Base-by-base conservation (phyloP, 2,797 vertebrate species). In the Tinamus major region DNA sequence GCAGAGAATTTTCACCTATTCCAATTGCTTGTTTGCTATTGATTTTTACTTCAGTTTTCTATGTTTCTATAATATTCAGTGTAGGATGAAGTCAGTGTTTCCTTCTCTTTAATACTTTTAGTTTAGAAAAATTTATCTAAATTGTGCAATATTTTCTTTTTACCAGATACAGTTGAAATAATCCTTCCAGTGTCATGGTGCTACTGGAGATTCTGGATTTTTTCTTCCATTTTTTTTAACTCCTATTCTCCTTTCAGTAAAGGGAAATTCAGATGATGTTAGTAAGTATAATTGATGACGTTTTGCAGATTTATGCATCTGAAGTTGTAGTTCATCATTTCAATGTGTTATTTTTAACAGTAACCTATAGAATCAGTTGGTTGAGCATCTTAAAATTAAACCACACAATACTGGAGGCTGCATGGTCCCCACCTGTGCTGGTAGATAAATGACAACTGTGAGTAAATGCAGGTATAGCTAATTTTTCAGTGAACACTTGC, bases 201-300 rank as follows among this genome's bases (percentile, higher is more conserved):
- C 24, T 53, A 56, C 79, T 85, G 81, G 42, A 64, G 21, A 85
- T 27, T 56, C 37, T 48, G 67, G 42, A 55, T 49, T 56, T 90
- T 71, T 93, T 91, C 26, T 39, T 61, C 42, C 33, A 65, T 78
- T 92, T 92, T 87, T 91, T 91, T 92, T 94, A 91, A 89, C 69
- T 92, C 8, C 53, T 4, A 48, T 85, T 89, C 55, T 85, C 23
- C 20, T 83, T 89, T 69, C 42, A 76, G 33, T 79, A 91, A 78
- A 71, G 90, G 87, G 85, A 68, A 87, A 89, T 91, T 86, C 33
- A 67, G 7, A 35, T 80, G 13, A 9, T 79, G 18, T 75, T 83
- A 89, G 26, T 31, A 33, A 62, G 6, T 76, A 69, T 72, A 92
- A 83, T 37, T 69, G 81, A 87, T 90, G 35, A 88, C 71, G 64